Percentiles rank a stretch among this genome's conserved stretches.
Conservation (phyloP, 2,113 vertebrate species). For the Poeciliopsis retropinna region DNA sequence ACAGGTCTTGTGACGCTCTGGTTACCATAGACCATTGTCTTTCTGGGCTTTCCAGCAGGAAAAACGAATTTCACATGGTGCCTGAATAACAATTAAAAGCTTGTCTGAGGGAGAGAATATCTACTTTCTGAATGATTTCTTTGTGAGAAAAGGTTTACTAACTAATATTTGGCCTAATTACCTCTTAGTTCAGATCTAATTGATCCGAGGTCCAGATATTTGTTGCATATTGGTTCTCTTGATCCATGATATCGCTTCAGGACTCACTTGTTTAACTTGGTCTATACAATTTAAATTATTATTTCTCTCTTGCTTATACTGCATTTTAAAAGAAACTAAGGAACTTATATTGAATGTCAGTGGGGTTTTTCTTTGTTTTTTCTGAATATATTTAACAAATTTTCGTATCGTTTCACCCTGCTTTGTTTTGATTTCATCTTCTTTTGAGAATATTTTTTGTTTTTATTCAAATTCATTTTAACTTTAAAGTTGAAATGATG, state of each 20-base stretch:
- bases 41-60: slow-evolving; percentile 48
- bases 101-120: slow-evolving; percentile 29
- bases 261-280: neutral
- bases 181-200: neutral
- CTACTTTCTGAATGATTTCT: slow-evolving; percentile 18
- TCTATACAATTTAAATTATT: neutral
- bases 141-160: slow-evolving; percentile 7
- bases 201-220: neutral
- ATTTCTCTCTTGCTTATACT: neutral
- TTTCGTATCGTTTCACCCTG: too few species aligned
- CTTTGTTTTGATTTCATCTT: too few species aligned
- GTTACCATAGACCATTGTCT: slow-evolving; percentile 62
- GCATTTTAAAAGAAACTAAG: too few species aligned
- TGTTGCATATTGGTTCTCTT: neutral
- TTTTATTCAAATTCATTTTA: too few species aligned
- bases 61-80: slow-evolving; percentile 51
- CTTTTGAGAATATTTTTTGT: too few species aligned
- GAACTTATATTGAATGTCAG: too few species aligned
- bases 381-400: too few species aligned
- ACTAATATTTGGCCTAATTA: slow-evolving; percentile 43
- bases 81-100: slow-evolving; percentile 42
- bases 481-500: too few species aligned
- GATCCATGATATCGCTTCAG: neutral
- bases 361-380: too few species aligned
- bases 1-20: slow-evolving; percentile 66